Evolutionary conservation across 2,797 vertebrate genomes (phyloP).

Genomic region (Aulostomus chinensis): DNA sequence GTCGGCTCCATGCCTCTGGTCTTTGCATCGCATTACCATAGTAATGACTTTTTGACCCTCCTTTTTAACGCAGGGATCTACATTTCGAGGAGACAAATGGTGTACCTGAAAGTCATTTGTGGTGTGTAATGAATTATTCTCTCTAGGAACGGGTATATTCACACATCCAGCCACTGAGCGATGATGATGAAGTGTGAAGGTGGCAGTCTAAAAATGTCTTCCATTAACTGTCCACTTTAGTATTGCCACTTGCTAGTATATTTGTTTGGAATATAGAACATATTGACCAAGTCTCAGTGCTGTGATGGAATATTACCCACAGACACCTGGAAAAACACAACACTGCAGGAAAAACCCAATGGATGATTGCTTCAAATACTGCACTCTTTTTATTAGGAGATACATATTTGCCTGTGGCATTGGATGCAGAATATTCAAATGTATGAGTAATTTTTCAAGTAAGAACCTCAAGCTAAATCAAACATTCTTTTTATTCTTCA

Average conservation of each 20-base stretch:
- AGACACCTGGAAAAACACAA: too few species aligned
- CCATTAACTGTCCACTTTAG: not conserved
- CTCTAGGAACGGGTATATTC: conserved; percentile 1
- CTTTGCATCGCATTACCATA: conserved; percentile 81
- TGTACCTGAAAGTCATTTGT: conserved; percentile 49
- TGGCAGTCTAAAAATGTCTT: not conserved
- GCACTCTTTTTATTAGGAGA: too few species aligned
- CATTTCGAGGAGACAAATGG: conserved; percentile 47
- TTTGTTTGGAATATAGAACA: too few species aligned
- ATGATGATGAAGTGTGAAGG: not conserved
- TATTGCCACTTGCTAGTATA: not conserved
- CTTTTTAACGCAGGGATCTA: conserved; percentile 50
- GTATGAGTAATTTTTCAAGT: too few species aligned
- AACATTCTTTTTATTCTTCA: too few species aligned
- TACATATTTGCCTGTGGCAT: too few species aligned
- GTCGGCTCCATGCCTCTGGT: conserved; percentile 75
- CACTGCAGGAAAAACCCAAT: too few species aligned
- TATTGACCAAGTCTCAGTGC: too few species aligned
- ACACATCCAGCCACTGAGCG: conserved; percentile 7
- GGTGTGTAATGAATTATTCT: conserved; percentile 34
- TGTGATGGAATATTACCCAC: too few species aligned
- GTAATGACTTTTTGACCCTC: conserved; percentile 78
- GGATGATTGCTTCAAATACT: too few species aligned
- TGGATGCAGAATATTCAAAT: too few species aligned
- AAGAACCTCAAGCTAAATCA: too few species aligned